Evolutionary conservation across 2,888 invertebrate species (phyloP).

Genomic region (Xestoiulus laeticollis): DNA sequence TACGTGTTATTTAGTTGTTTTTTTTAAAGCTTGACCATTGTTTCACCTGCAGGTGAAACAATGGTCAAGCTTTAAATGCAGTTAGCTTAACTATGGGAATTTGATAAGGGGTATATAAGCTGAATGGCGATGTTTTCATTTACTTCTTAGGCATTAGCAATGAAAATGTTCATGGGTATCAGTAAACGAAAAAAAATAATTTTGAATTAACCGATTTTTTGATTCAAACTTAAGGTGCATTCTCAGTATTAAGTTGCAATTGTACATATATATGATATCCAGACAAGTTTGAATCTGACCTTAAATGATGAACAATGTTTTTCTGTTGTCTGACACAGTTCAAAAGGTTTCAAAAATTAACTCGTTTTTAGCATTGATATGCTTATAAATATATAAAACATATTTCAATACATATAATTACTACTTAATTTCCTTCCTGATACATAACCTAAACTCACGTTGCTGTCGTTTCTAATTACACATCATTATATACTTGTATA

Average conservation of each 20-base stretch:
- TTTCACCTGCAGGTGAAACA: too few relatives aligned
- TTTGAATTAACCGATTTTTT: too few relatives aligned
- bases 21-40: too few relatives aligned
- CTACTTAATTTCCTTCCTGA: background rate
- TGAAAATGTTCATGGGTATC: too few relatives aligned
- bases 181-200: too few relatives aligned
- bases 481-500: background rate
- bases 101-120: too few relatives aligned
- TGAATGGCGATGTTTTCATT: too few relatives aligned
- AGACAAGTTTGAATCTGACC: background rate
- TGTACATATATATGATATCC: background rate
- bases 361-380: background rate
- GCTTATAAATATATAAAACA: background rate
- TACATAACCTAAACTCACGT: background rate
- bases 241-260: too few relatives aligned
- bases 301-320: background rate
- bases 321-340: background rate
- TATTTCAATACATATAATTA: background rate
- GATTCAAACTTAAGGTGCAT: too few relatives aligned
- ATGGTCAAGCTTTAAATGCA: too few relatives aligned
- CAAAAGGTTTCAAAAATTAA: background rate
- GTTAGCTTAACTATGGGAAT: too few relatives aligned
- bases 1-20: background rate
- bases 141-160: too few relatives aligned
- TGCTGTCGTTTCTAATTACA: background rate